Base-by-base conservation (phyloP, 2,113 vertebrate genomes). In the Corythornis madagascariensis region DNA sequence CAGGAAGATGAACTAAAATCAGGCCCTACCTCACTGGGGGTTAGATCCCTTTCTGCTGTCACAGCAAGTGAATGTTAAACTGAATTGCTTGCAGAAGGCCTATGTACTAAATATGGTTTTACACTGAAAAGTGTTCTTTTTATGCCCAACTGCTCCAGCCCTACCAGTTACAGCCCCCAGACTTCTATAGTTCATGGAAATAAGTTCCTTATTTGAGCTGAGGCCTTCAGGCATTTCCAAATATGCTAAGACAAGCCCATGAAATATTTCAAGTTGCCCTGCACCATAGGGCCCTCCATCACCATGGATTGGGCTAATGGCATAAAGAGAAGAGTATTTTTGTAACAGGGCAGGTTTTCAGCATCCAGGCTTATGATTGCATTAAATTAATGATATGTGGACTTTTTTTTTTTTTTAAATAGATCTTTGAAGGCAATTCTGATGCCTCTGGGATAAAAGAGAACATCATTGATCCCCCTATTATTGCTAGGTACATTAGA, bases 391-490 rank as follows among this genome's bases (percentile, higher is more conserved):
- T 21, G 11, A 28, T 35, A 18, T 2, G 17, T 75, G 74, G 26
- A 13, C 11, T 8, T 61, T 6, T 28, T 91, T 95, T n/a, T 56
- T 9, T 31, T 50, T 20, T 69, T 94, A 4, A 55, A 92, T 84
- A 99, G 99, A 81, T 97, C 38, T 99, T 99, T 97, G 25, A 90
- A 59, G 99, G 99, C 24, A 99, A 99, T 96, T 92, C 93, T 4
- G 96, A 98, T 53, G 97, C 98, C 55, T 89, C 97, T 55, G 91
- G 84, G 5, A 71, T 97, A 71, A 98, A 98, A 90, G 97, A 94
- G 77, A 99, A 99, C 89, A 92, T 42, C 28, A 98, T 99, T 87
- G 98, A 98, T 47, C 99, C 99, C 61, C 99, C 99, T 31, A 55
- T 99, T 89, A 86, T 98, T 88, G 98, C 98, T n/a, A 98, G 98